Evolutionary conservation across 2,113 vertebrate genomes (phyloP), one percentile per base, ranked within the genome.

Genomic region (Mormyrus iriodes): DNA sequence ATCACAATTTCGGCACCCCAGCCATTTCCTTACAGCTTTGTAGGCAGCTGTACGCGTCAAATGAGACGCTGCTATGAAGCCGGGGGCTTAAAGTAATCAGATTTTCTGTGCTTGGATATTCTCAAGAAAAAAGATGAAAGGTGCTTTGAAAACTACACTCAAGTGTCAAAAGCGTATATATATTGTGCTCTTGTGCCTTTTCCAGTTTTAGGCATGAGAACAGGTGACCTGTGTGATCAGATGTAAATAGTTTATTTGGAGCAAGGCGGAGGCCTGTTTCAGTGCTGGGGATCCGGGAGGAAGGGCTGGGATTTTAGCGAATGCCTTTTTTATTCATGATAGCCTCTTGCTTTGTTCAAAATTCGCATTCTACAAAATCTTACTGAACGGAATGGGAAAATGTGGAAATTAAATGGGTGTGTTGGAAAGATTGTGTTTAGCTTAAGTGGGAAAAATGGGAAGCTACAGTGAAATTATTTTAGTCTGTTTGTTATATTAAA

Each of bases 61-160:
- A 65, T 58, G 55, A 58, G 86, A 61, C 4, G 52, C 19, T 2
- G 39, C 58, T 87, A 87, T 24, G 86, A 61, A 65, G 35, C 86
- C 24, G 21, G 53, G 39, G 55, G 86, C 86, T 44, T 87, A 87
- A 46, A 87, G 86, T 87, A 87, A 87, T 87, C 86, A 61, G 53
- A 61, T 87, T 87, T 87, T 61, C 55, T 87, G 35, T 58, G 51
- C 53, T 55, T 17, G 35, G 86, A 58, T 87, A 49, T 65, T 61
- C 86, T 44, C 31, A 55, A 85, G 24, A 85, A 42, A 87, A 87
- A 87, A 87, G 86, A 87, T 87, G 86, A 87, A 87, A 87, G 86
- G 17, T 87, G 55, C 86, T 87, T 86, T 86, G 51, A 86, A 86
- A 53, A 52, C 51, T 31, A 27, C 15, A 86, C 85, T 55, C 85